These are phyloP conservation scores for Helicoverpa armigera DNA, from an alignment of 1,140 invertebrate species.

Conservation along the genomic window DNA sequence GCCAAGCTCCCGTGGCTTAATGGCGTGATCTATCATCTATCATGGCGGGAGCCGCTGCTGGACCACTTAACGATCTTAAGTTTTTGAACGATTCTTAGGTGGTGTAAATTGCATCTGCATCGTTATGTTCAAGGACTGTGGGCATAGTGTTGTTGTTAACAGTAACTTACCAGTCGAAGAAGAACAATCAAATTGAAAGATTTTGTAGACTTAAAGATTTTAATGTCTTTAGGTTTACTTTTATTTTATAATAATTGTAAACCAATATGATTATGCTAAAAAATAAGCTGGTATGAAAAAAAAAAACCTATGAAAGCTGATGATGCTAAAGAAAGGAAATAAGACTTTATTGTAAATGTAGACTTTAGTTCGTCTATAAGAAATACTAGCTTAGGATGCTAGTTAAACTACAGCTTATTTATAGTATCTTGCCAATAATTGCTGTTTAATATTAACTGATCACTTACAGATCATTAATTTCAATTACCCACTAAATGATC, in stretches of 20 bases:
- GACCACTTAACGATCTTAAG: slow-evolving; percentile 36
- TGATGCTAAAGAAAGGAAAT: too few relatives aligned
- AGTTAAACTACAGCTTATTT: too few relatives aligned
- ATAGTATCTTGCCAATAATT: background rate
- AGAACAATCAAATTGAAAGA: too few relatives aligned
- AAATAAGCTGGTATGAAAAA: too few relatives aligned
- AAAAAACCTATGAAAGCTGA: too few relatives aligned
- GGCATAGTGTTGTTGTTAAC: background rate
- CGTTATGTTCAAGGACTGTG: background rate
- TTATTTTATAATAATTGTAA: too few relatives aligned
- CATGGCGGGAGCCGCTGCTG: slow-evolving; percentile 5
- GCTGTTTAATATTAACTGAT: background rate
- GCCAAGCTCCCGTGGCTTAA: slow-evolving; percentile 26
- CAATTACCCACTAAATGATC: slow-evolving; percentile 24
- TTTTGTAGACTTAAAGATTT: too few relatives aligned
- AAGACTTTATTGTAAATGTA: too few relatives aligned
- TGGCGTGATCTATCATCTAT: slow-evolving; percentile 47
- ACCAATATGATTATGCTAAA: too few relatives aligned
- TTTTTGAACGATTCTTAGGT: slow-evolving; percentile 6
- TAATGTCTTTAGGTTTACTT: too few relatives aligned
- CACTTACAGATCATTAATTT: slow-evolving; percentile 20
- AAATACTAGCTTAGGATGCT: too few relatives aligned
- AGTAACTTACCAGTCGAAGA: background rate
- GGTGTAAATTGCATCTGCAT: slow-evolving; percentile 31
- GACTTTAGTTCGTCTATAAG: too few relatives aligned